These are phyloP conservation scores for Phyllostomus hastatus DNA, from an alignment of 2,113 vertebrate genomes.

Conservation along the genomic window DNA sequence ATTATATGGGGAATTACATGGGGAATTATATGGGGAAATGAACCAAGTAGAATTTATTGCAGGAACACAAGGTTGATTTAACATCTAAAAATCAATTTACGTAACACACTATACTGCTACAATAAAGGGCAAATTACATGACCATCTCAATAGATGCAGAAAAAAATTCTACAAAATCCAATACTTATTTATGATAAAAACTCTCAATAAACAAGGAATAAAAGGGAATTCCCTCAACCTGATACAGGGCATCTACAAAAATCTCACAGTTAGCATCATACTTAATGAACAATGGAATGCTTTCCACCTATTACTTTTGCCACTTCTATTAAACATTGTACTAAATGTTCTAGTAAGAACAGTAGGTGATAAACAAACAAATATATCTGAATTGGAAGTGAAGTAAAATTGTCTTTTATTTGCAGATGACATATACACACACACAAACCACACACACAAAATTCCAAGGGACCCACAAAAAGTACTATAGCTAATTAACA, in stretches of 20 bases:
- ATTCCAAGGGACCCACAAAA: neutral
- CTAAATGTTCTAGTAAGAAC: neutral
- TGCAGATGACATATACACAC: neutral
- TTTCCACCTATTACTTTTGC: neutral
- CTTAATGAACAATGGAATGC: neutral
- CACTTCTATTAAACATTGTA: neutral
- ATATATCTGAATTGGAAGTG: neutral
- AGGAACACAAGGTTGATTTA: neutral
- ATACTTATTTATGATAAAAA: neutral
- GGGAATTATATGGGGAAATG: no score
- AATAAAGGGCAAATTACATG: neutral
- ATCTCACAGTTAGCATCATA: neutral
- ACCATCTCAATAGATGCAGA: neutral
- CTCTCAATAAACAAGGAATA: neutral
- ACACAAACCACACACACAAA: no score
- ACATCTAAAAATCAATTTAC: constrained; percentile 5
- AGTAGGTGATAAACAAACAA: neutral
- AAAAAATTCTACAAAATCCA: constrained; percentile 2
- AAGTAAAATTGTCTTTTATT: neutral
- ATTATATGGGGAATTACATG: neutral
- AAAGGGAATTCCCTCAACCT: neutral
- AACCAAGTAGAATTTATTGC: neutral
- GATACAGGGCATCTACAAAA: neutral
- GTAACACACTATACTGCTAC: neutral
- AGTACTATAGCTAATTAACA: neutral